Percentiles rank a stretch among this genome's conserved stretches.
phyloP scores from a whole-genome alignment of 1,140 invertebrate species.

The Orchestia grillus region DNA sequence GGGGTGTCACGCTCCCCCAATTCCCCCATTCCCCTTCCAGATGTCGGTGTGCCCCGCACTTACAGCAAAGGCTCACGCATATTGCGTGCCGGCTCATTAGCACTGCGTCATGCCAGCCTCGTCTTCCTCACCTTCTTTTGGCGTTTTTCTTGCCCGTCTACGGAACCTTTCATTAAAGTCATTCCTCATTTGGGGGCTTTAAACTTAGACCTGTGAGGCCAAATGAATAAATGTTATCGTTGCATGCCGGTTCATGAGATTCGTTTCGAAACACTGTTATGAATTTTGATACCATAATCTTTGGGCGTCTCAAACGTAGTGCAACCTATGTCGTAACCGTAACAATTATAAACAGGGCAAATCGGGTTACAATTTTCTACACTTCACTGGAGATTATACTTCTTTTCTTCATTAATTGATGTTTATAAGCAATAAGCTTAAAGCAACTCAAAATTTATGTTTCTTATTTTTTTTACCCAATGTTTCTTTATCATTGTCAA shows the following conservation, averaged over 20 bases:
- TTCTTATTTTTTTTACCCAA: no score
- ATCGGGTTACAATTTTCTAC: no score
- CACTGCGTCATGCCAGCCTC: neutral
- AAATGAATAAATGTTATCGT: neutral
- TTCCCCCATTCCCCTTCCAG: neutral
- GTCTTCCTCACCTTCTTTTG: neutral
- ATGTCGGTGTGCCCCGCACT: neutral
- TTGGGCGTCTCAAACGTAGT: no score
- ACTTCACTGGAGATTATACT: no score
- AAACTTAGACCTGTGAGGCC: neutral
- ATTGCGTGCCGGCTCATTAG: neutral
- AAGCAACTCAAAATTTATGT: no score
- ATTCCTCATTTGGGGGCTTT: neutral
- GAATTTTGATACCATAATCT: neutral
- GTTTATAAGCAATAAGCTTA: no score
- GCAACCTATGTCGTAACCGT: no score
- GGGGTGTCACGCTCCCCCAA: neutral
- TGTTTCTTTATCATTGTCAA: no score
- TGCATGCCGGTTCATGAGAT: neutral
- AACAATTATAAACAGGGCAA: no score
- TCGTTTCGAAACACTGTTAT: neutral
- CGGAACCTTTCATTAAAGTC: neutral
- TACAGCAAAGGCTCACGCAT: neutral
- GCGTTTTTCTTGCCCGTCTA: neutral
- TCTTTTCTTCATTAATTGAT: no score